A percentile compares a stretch with the other conserved stretches of the same genome.
Evolutionary conservation across 2,113 vertebrate genomes (phyloP).

Genomic region (Tupaia chinensis): DNA sequence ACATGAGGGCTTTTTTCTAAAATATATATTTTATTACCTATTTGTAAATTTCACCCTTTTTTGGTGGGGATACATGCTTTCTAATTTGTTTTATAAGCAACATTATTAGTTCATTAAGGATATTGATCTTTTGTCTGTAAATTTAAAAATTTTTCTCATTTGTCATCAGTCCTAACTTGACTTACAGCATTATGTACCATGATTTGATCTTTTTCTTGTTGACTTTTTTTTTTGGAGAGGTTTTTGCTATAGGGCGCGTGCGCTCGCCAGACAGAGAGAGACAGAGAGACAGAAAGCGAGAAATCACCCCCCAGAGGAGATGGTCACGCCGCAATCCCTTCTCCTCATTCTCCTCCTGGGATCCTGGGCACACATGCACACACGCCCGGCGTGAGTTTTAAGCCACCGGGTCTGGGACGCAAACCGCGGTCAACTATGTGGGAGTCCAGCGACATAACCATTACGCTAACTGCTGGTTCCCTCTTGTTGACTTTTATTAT

Average conservation of each 20-base stretch:
- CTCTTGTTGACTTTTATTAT: background rate
- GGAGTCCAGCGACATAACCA: too few relatives aligned
- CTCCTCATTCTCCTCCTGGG: too few relatives aligned
- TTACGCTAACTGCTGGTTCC: too few relatives aligned
- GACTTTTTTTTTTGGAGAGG: background rate
- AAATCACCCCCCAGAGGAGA: too few relatives aligned
- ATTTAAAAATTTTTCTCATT: constrained; percentile 4
- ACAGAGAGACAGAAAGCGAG: too few relatives aligned
- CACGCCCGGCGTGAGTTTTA: too few relatives aligned
- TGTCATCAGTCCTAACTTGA: background rate
- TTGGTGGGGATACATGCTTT: background rate
- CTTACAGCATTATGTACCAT: background rate
- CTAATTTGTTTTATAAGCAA: background rate
- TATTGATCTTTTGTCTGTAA: constrained; percentile 17
- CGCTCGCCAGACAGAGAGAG: too few relatives aligned
- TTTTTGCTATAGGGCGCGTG: too few relatives aligned
- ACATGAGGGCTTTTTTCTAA: background rate
- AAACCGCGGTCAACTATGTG: too few relatives aligned
- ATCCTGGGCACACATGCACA: too few relatives aligned
- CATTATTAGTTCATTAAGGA: constrained; percentile 34
- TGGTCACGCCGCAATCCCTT: too few relatives aligned
- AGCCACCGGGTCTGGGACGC: too few relatives aligned
- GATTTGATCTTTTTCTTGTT: constrained; percentile 34
- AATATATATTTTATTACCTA: background rate
- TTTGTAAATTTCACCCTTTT: constrained; percentile 41